Conservation (phyloP, 2,888 invertebrate species). For the Drosophila siamana region DNA sequence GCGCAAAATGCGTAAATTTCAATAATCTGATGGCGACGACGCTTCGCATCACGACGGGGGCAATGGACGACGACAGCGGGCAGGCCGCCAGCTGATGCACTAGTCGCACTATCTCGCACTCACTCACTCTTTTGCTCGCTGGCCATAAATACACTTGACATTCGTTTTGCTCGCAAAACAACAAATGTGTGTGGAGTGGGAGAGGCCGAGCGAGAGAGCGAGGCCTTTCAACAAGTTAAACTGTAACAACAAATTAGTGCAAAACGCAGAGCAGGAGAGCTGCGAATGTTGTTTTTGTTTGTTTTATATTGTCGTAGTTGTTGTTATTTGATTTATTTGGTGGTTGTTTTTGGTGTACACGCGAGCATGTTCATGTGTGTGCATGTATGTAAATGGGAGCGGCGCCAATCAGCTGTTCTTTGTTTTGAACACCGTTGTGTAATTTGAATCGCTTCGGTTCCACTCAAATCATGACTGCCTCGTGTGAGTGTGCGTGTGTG, state of each 20-base stretch:
- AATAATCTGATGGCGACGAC: constrained; percentile 20
- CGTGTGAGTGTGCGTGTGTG: constrained; percentile 6
- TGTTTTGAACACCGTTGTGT: constrained; percentile 68
- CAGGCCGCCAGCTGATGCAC: constrained; percentile 65
- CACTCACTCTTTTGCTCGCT: constrained; percentile 16
- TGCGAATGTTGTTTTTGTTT: constrained; percentile 20
- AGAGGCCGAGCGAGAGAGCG: constrained; percentile 10
- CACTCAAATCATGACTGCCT: constrained; percentile 3
- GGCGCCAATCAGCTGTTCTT: constrained; percentile 71
- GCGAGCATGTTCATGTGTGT: not conserved
- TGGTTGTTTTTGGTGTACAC: constrained; percentile 34
- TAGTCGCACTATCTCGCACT: constrained; percentile 11
- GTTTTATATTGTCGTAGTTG: constrained; percentile 4
- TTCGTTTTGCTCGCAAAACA: constrained; percentile 36
- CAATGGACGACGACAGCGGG: constrained; percentile 61
- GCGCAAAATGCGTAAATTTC: constrained; percentile 31
- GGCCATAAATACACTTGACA: constrained; percentile 60
- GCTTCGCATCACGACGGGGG: constrained; percentile 41
- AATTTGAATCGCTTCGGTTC: constrained; percentile 34
- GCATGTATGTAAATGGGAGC: constrained; percentile 29
- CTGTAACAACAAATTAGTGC: constrained; percentile 39
- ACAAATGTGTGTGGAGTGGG: constrained; percentile 8
- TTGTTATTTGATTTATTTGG: constrained; percentile 39
- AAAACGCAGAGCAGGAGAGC: constrained; percentile 23
- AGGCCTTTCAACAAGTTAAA: constrained; percentile 66